Percentiles rank a stretch among this genome's conserved stretches.
Conservation (phyloP, 2,888 invertebrate species). For the Gymnoscelis rufifasciata region DNA sequence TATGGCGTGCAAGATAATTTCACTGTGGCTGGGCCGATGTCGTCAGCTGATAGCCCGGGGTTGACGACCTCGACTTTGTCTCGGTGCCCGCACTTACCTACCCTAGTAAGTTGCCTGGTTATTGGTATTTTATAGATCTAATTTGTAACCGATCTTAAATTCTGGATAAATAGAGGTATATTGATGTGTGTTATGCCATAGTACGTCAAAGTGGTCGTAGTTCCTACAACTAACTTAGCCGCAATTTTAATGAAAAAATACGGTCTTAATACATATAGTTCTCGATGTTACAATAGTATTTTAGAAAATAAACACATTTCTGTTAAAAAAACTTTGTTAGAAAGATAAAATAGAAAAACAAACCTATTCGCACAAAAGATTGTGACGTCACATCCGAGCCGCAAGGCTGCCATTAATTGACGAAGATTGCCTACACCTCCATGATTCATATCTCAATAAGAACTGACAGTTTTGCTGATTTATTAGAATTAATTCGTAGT, state of each 20-base stretch:
- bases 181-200: no score
- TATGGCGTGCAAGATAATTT: constrained; percentile 67
- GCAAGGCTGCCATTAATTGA: constrained; percentile 61
- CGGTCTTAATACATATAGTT: no score
- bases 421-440: constrained; percentile 56
- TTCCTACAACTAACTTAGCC: no score
- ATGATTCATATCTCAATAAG: constrained; percentile 52
- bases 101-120: constrained; percentile 60
- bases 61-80: constrained; percentile 72
- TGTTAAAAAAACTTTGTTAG: no score
- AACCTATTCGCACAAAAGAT: constrained; percentile 31
- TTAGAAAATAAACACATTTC: no score
- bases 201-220: no score
- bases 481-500: constrained; percentile 27
- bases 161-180: no score
- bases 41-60: constrained; percentile 75
- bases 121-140: constrained; percentile 44
- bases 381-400: constrained; percentile 48
- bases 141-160: no score
- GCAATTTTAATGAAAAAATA: no score
- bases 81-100: constrained; percentile 60
- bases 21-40: constrained; percentile 61
- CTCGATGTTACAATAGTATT: no score
- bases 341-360: no score
- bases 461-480: constrained; percentile 42